Evolutionary conservation across 2,888 invertebrate genomes (phyloP), one percentile per base, ranked within the genome.

Genomic region (Tortrix viridana): DNA sequence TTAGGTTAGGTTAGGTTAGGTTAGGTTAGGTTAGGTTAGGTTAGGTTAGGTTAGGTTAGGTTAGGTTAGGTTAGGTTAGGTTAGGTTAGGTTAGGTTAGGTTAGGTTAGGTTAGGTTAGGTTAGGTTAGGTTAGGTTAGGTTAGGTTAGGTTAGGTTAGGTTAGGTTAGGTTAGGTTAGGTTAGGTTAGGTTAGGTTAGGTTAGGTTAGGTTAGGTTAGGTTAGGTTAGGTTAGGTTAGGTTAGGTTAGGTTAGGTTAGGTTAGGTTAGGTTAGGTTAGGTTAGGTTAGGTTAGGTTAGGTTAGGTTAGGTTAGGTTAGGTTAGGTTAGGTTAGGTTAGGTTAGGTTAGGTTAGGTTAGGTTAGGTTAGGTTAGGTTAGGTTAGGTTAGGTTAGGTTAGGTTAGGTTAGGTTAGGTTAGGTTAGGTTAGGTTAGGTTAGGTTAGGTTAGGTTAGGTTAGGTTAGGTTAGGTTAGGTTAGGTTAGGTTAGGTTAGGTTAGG

Each of bases 231-330:
- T 57, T 59, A 52, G 52, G 52, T 52, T 59, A 52, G 52, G 59
- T 52, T 52, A 52, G 59, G 62, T 57, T 64, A 63, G 58, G 57
- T 55, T 60, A 59, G 67, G 61, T 67, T 63, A 55, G 63, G 66
- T 65, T 59, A 56, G 64, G 57, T 60, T 60, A 64, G 60, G 64
- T 60, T 66, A 64, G 64, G 58, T 64, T 64, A 63, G 65, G 64
- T 65, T 66, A 61, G 66, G 64, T 64, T 65, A 66, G 65, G 67
- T 70, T 68, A 66, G 65, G 65, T 66, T 67, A 62, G 66, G 68
- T 68, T 68, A 67, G 60, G 59, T 60, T 54, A 54, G 60, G 60
- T 60, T 60, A 60, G 60, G 60, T 67, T 65, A 65, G 67, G 62
- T 69, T 67, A 68, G 67, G 67, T 69, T 68, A 62, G 65, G 63